Percentiles rank a stretch among this genome's conserved stretches.
Evolutionary conservation across 2,113 vertebrate genomes (phyloP).

Genomic region (Austrofundulus limnaeus): DNA sequence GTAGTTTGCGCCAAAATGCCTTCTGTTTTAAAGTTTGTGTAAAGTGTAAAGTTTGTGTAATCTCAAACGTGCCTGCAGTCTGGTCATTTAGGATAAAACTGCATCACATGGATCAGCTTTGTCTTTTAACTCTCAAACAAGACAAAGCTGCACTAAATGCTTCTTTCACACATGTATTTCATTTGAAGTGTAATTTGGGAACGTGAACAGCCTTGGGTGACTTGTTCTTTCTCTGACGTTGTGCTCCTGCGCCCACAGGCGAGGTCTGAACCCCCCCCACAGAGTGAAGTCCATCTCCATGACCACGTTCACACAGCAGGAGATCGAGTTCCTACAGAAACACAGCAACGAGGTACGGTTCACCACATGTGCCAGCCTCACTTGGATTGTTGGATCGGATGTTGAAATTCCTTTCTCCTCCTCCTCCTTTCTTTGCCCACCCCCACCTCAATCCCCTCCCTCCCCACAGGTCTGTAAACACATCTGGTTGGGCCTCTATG

Average conservation of each 20-base stretch:
- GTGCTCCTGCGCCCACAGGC: constrained; percentile 76
- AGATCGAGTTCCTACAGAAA: constrained; percentile 98
- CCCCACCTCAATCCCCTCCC: constrained; percentile 40
- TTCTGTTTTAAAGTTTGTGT: no score
- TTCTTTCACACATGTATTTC: not conserved
- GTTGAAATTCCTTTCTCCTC: constrained; percentile 59
- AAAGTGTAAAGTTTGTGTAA: no score
- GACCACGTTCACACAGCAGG: constrained; percentile 98
- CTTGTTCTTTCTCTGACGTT: constrained; percentile 43
- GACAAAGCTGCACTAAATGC: not conserved
- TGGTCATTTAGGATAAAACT: no score
- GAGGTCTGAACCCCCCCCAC: constrained; percentile 97
- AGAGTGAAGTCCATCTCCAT: constrained; percentile 99
- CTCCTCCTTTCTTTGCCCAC: constrained; percentile 39
- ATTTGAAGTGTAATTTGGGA: not conserved
- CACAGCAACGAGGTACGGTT: constrained; percentile 93
- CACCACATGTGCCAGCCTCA: not conserved
- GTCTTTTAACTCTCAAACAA: no score
- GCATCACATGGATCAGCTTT: no score
- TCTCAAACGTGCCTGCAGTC: no score
- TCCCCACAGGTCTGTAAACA: constrained; percentile 91
- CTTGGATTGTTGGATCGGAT: not conserved
- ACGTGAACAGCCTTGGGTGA: constrained; percentile 8
- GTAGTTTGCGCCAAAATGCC: no score
- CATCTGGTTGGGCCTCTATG: constrained; percentile 98